Conservation (phyloP, 2,113 vertebrate species). For the Mustela nigripes region DNA sequence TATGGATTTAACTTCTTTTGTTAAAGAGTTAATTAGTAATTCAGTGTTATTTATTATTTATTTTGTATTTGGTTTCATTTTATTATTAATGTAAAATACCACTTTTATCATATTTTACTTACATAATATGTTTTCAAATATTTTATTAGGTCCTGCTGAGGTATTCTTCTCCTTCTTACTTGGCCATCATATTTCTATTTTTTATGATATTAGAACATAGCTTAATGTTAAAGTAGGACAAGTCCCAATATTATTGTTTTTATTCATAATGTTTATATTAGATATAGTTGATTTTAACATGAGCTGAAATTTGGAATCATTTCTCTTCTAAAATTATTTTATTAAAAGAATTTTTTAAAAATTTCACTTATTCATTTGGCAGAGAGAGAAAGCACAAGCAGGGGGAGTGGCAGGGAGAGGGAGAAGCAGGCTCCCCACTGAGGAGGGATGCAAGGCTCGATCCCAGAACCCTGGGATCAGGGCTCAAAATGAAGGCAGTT, state of each 20-base stretch:
- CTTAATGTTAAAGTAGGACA: background rate
- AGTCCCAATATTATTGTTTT: background rate
- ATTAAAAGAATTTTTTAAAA: no score
- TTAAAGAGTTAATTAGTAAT: background rate
- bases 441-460: no score
- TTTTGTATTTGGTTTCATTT: constrained; percentile 16
- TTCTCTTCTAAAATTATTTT: background rate
- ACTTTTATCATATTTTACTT: background rate
- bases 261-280: constrained; percentile 27
- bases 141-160: background rate
- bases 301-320: background rate
- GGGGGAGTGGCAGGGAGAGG: no score
- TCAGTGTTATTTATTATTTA: background rate
- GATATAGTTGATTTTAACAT: background rate
- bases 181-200: background rate
- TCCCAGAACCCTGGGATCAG: no score
- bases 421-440: no score
- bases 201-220: background rate
- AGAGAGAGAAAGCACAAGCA: no score
- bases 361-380: background rate
- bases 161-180: background rate
- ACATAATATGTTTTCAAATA: background rate
- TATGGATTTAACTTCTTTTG: background rate
- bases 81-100: background rate
- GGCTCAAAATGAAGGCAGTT: no score